Conservation (phyloP, 2,888 invertebrate species). For the Aporophyla lueneburgensis region DNA sequence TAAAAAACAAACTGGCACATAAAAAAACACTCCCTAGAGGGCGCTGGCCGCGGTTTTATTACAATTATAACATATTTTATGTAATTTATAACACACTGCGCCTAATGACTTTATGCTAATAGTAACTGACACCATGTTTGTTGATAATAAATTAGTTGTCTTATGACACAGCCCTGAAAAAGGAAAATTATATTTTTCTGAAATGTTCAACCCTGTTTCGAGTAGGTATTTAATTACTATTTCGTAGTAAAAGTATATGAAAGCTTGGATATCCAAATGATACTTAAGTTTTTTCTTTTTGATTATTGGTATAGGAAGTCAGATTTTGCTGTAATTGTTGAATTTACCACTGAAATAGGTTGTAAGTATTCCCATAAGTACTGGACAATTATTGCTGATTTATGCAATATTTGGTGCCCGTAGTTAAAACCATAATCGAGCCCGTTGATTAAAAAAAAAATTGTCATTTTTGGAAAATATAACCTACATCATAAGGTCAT, state of each 20-base stretch:
- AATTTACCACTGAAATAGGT: background rate
- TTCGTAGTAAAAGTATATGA: background rate
- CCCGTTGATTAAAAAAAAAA: too few species aligned
- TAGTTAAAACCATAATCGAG: background rate
- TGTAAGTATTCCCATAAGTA: too few species aligned
- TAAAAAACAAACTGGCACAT: conserved; percentile 68
- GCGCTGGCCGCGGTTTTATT: conserved; percentile 82
- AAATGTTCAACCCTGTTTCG: conserved; percentile 29
- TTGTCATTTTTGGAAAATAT: too few species aligned
- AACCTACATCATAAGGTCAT: too few species aligned
- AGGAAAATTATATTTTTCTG: conserved; percentile 25
- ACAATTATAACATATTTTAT: conserved; percentile 84
- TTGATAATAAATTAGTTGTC: conserved; percentile 62
- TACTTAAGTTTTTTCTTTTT: background rate
- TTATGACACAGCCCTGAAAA: conserved; percentile 42
- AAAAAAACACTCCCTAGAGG: conserved; percentile 76
- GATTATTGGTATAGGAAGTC: background rate
- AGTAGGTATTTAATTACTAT: conserved; percentile 31
- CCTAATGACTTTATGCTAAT: conserved; percentile 87
- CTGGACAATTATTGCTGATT: background rate
- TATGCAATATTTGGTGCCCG: background rate
- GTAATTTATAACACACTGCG: conserved; percentile 82
- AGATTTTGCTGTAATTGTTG: background rate
- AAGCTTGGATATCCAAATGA: background rate
- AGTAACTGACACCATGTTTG: conserved; percentile 79